Evolutionary conservation across 2,888 invertebrate species (phyloP), one percentile per base, ranked within the genome.

Genomic region (Ochlodes sylvanus): DNA sequence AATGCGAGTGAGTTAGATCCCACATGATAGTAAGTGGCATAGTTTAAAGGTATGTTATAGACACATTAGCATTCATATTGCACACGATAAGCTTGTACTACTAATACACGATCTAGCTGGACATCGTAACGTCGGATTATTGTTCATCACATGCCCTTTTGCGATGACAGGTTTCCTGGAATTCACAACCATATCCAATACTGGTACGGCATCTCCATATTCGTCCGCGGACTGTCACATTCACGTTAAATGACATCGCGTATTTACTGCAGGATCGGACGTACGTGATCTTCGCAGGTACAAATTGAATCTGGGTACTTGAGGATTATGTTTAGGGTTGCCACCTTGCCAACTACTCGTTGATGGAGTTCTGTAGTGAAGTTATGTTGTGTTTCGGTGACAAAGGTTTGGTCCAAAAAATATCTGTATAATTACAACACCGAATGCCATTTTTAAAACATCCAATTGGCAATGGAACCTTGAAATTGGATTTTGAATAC

Each of bases 271-370:
- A 15, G 27, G 10, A 47, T 64, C 34, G 15, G 19, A 14, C 14
- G 47, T 14, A 64, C 64, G 64, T 64, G 56, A 57, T 64, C 58
- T 41, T 15, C 6, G 6, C n/a, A 58, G 50, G 58, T 50, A 41
- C 65, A 65, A 50, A 65, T 50, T 34, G 19, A 21, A 47, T 58
- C 17, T 15, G 4, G 21, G 19, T 50, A 50, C 19, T 38, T 38
- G 7, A 9, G 34, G 27, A 5, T 15, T 15, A 15, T 15, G 6
- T n/a, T 44, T 15, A 44, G 44, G 44, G 44, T 44, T 44, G 44
- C 4, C 15, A 44, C 15, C 6, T 44, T 44, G 27, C 27, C 27
- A 27, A 27, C n/a, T 27, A 27, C 15, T 44, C 44, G 5, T 14
- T 14, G 14, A 14, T 14, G 5, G 14, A 42, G 44, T 15, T 15